Base-by-base conservation (phyloP, 2,888 invertebrate species). In the Conops quadrifasciatus region DNA sequence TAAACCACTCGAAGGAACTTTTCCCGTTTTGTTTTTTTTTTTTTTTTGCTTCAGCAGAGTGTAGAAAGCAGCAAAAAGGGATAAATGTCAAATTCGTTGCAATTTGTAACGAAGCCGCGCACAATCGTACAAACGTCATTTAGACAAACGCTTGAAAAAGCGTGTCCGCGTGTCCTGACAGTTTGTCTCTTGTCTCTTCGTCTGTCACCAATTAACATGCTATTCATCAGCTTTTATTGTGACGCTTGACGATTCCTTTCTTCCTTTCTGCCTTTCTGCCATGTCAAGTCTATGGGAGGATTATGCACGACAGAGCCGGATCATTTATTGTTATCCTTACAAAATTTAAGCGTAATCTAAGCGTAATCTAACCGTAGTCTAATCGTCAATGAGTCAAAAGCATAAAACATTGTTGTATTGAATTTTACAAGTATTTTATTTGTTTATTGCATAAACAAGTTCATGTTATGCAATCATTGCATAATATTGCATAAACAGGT, bases 161-260 rank as follows among this genome's bases (percentile, higher is more conserved):
- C 26, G 49, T 15, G 49, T 49, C 64, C 43, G 63, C 70, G 49
- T 51, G 36, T 58, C n/a, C 66, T 36, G 49, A 49, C 30, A 13
- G 58, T 62, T 49, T 21, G 67, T 72, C 28, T 59, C 62, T 63
- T 43, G 53, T 36, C 30, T 47, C 67, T 49, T 72, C 64, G 71
- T 73, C 73, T 36, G 67, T 68, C 72, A 82, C 77, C 83, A 83
- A 83, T 83, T 84, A 83, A 84, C 84, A 84, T 83, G 80, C 84
- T 83, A 83, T 83, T 83, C 82, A 83, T 83, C 83, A 81, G 77
- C 43, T 58, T 45, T 62, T 62, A 77, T 70, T 72, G 72, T 72
- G 73, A 73, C 77, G 75, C 75, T 77, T 76, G 75, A 74, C 74
- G 75, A 75, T 58, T 49, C 69, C 68, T 73, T 66, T 24, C 43